Conservation (phyloP, 2,797 vertebrate species). For the Gorsachius magnificus region DNA sequence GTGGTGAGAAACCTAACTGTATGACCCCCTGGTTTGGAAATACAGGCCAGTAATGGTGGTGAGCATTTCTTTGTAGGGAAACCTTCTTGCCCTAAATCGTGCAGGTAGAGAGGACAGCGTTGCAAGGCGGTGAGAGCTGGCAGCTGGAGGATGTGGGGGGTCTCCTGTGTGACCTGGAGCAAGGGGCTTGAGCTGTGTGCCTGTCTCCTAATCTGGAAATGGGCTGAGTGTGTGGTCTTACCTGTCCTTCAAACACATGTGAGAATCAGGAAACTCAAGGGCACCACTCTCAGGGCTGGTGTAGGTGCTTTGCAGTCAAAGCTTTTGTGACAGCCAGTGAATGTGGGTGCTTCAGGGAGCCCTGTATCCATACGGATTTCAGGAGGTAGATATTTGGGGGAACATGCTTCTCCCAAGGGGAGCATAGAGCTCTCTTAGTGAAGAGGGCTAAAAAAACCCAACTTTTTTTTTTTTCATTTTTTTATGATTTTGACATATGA, state of each 20-base stretch:
- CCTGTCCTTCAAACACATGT: not conserved
- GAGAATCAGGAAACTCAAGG: not conserved
- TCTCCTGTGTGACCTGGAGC: not conserved
- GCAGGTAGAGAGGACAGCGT: not conserved
- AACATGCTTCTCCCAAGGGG: not conserved
- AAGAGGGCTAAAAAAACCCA: not conserved
- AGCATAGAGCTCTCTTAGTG: not conserved
- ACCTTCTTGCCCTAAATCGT: not conserved
- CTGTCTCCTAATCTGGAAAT: not conserved
- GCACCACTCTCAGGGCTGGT: not conserved
- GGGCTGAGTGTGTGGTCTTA: not conserved
- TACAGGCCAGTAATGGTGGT: not conserved
- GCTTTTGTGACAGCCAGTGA: not conserved
- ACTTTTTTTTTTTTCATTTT: not conserved
- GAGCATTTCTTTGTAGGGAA: not conserved
- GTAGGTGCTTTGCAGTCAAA: accelerated
- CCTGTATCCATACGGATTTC: not conserved
- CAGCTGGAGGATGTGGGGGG: accelerated
- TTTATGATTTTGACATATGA: not conserved
- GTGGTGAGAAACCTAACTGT: not conserved
- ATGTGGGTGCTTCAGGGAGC: not conserved
- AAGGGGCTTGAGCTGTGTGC: not conserved
- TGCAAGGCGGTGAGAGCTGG: not conserved
- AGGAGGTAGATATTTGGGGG: not conserved
- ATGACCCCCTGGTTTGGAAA: not conserved